Conservation (phyloP, 1,140 invertebrate genomes). For the Chrysoperla carnea region DNA sequence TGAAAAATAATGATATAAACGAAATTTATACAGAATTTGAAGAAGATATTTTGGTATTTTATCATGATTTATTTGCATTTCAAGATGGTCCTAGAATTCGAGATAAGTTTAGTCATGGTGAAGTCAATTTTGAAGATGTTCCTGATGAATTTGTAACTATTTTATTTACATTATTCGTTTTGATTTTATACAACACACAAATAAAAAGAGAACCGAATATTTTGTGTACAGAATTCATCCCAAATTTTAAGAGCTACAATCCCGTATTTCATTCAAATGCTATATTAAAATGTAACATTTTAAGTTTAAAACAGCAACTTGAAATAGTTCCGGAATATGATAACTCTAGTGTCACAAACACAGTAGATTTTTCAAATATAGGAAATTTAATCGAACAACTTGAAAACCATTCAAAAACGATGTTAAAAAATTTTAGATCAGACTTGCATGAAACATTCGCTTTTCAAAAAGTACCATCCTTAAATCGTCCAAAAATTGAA, state of each 20-base stretch:
- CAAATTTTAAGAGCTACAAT: neutral
- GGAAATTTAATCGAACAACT: neutral
- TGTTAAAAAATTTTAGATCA: neutral
- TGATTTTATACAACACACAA: neutral
- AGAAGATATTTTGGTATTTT: neutral
- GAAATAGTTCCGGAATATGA: neutral
- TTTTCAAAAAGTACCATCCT: neutral
- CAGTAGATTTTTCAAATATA: neutral
- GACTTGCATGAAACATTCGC: too few species aligned
- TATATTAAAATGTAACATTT: neutral
- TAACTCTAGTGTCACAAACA: neutral
- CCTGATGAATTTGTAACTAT: neutral
- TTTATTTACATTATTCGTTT: neutral
- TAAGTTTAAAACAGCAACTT: neutral
- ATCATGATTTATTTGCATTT: neutral
- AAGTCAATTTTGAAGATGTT: neutral
- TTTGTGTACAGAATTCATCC: neutral
- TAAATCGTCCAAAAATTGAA: neutral
- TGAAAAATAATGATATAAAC: neutral
- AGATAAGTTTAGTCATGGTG: conserved; percentile 2
- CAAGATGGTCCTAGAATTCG: neutral
- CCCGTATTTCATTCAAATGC: neutral
- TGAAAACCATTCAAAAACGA: neutral
- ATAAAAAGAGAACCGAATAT: neutral
- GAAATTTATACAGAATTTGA: neutral